Evolutionary conservation across 2,113 vertebrate genomes (phyloP).

Genomic region (Actenoides hombroni): DNA sequence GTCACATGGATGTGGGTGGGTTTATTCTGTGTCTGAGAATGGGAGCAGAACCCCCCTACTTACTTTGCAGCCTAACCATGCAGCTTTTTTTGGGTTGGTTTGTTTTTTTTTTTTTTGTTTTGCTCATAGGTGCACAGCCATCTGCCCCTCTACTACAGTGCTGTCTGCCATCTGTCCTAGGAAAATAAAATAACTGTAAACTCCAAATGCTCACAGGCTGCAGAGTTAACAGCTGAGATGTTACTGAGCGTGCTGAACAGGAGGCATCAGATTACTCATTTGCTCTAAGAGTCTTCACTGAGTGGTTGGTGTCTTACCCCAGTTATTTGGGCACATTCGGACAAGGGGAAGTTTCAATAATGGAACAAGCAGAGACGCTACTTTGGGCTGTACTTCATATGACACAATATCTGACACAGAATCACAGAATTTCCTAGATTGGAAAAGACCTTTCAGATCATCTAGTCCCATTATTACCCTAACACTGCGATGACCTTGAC

Average conservation of each 20-base stretch:
- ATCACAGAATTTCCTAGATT: too few relatives aligned
- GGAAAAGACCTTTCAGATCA: too few relatives aligned
- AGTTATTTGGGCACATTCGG: neutral
- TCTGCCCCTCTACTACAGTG: conserved; percentile 49
- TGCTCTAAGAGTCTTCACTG: neutral
- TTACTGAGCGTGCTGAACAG: neutral
- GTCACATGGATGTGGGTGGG: neutral
- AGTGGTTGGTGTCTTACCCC: neutral
- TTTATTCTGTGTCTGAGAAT: neutral
- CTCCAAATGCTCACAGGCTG: conserved; percentile 46
- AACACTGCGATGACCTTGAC: too few relatives aligned
- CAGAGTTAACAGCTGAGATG: conserved; percentile 48
- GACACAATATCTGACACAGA: neutral
- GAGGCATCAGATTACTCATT: neutral
- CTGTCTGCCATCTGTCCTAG: conserved; percentile 59
- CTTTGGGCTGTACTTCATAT: neutral
- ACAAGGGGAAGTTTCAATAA: neutral
- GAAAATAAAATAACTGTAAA: conserved; percentile 54
- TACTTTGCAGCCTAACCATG: neutral
- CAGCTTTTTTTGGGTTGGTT: neutral
- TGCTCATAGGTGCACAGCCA: conserved; percentile 47
- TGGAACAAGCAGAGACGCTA: neutral
- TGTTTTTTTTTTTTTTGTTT: neutral
- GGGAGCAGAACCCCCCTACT: neutral
- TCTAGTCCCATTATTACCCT: too few relatives aligned